phyloP scores from a whole-genome alignment of 2,888 invertebrate genomes.

The Eledone cirrhosa region DNA sequence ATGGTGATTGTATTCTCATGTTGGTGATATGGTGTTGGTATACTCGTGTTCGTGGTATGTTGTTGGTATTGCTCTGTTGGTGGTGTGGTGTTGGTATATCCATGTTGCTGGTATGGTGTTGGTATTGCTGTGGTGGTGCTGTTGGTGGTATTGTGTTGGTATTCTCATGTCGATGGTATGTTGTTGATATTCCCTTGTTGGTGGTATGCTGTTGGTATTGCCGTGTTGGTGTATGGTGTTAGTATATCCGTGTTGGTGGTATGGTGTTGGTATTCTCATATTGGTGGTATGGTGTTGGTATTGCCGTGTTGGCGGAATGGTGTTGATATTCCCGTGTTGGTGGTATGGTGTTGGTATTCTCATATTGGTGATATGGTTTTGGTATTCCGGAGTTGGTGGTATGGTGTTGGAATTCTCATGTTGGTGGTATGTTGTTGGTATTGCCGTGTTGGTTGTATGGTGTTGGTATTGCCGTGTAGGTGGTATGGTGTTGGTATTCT shows the following conservation, averaged over 20 bases:
- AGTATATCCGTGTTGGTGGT: neutral
- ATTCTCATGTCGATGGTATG: neutral
- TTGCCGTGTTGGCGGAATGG: no score
- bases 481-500: no score
- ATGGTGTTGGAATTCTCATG: no score
- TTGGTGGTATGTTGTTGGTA: no score
- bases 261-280: neutral
- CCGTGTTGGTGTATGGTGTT: no score
- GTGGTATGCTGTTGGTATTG: neutral
- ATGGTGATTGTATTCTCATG: neutral
- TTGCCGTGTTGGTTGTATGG: no score
- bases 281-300: neutral
- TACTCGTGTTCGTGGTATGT: neutral
- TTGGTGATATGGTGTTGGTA: neutral
- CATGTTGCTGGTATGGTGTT: neutral
- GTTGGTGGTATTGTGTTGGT: neutral
- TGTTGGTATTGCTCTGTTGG: neutral
- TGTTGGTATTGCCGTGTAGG: no score
- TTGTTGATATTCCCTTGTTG: neutral
- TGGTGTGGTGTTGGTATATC: neutral
- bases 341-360: no score
- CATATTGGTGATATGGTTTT: no score
- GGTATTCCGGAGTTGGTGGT: no score
- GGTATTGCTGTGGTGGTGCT: neutral
- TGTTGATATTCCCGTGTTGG: no score